phyloP scores from a whole-genome alignment of 2,113 vertebrate species.

The Phalacrocorax carbo region DNA sequence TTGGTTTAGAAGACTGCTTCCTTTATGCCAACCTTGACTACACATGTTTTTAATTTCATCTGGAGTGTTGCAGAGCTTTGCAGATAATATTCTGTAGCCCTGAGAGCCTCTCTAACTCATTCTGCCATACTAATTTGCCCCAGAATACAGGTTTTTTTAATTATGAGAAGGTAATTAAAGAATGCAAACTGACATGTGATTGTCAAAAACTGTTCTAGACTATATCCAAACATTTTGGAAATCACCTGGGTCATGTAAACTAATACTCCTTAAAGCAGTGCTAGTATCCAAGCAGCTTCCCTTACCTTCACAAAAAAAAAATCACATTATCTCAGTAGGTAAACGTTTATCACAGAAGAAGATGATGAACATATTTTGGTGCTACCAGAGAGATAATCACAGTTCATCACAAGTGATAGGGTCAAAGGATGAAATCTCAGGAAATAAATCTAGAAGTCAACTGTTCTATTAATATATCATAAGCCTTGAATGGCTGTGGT shows the following conservation, averaged over 20 bases:
- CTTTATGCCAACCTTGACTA: not conserved
- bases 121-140: not conserved
- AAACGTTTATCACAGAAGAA: not conserved
- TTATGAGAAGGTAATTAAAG: not conserved
- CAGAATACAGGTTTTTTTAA: not conserved
- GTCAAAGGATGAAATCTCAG: not conserved
- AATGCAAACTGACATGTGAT: not conserved
- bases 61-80: not conserved
- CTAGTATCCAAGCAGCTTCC: not conserved
- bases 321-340: not conserved
- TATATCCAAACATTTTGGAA: not conserved
- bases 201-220: not conserved
- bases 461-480: not conserved
- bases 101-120: not conserved
- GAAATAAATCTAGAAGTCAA: not conserved
- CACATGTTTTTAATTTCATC: not conserved
- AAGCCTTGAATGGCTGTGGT: not conserved
- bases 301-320: not conserved
- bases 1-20: not conserved
- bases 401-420: not conserved
- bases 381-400: not conserved
- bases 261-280: not conserved
- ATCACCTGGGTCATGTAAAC: not conserved
- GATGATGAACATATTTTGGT: not conserved
- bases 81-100: not conserved